Percentiles rank a stretch among this genome's conserved stretches.
Conservation (phyloP, 2,888 invertebrate species). For the Axea sp. region DNA sequence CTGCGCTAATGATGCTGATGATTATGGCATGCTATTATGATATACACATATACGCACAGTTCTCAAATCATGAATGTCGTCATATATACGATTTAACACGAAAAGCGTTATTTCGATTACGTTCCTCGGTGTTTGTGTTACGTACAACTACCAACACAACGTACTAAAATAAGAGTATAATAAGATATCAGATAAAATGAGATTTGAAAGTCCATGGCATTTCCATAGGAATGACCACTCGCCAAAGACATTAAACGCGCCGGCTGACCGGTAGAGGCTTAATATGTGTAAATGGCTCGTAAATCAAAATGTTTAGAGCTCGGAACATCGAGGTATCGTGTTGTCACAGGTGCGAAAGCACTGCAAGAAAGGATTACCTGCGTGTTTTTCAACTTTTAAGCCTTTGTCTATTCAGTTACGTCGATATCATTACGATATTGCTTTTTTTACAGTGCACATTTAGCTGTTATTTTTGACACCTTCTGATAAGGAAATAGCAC, state of each 20-base stretch:
- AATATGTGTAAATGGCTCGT: constrained; percentile 67
- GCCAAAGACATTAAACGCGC: constrained; percentile 65
- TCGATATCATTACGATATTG: constrained; percentile 8
- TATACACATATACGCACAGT: constrained; percentile 49
- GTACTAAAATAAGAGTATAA: constrained; percentile 64
- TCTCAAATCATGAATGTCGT: constrained; percentile 48
- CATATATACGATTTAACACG: constrained; percentile 51
- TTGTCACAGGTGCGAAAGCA: constrained; percentile 66
- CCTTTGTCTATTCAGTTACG: constrained; percentile 33
- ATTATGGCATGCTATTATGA: constrained; percentile 60
- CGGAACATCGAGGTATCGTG: constrained; percentile 61
- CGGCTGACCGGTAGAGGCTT: constrained; percentile 63
- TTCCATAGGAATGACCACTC: constrained; percentile 68
- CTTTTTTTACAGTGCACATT: too few species aligned
- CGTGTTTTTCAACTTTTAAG: constrained; percentile 12
- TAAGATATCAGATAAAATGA: constrained; percentile 67
- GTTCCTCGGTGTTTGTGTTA: constrained; percentile 31
- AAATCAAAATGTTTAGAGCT: constrained; percentile 67
- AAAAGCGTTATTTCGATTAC: constrained; percentile 50
- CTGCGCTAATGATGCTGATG: constrained; percentile 52
- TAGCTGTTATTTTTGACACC: neutral
- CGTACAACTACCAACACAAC: constrained; percentile 36
- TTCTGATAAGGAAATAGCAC: neutral
- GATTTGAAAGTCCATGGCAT: constrained; percentile 65
- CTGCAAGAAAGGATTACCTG: constrained; percentile 54